A percentile compares a stretch with the other conserved stretches of the same genome.
Conservation (phyloP, 2,888 invertebrate species). For the Apamea sordens region DNA sequence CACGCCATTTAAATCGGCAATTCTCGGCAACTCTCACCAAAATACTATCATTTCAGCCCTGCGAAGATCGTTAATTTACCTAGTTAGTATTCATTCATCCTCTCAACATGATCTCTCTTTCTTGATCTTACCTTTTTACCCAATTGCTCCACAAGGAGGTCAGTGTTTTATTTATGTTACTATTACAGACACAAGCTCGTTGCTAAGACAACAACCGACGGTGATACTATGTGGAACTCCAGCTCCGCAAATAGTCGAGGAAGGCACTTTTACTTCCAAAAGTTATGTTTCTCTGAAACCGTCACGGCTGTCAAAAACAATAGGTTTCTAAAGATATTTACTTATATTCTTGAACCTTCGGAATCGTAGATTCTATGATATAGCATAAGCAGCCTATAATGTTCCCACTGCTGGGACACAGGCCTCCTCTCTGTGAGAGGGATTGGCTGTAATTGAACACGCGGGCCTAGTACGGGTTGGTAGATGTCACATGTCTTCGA, state of each 20-base stretch:
- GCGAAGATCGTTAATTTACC: not conserved
- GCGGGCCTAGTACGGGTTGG: no score
- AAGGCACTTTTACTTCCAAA: conserved; percentile 35
- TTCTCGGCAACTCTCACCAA: not conserved
- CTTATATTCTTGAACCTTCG: not conserved
- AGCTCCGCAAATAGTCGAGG: conserved; percentile 7
- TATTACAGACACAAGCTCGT: conserved; percentile 24
- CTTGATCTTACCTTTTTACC: not conserved
- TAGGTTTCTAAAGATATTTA: conserved; percentile 8
- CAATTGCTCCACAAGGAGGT: not conserved
- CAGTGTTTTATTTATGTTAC: not conserved
- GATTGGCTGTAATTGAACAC: no score
- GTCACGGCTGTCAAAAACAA: conserved; percentile 10
- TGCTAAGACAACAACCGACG: conserved; percentile 54
- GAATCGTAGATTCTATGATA: not conserved
- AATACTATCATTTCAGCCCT: not conserved
- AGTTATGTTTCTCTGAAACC: not conserved
- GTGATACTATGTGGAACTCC: conserved; percentile 45
- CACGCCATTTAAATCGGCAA: not conserved
- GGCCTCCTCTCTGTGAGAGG: no score
- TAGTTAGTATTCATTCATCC: not conserved
- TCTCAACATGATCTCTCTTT: not conserved
- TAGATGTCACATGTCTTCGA: no score
- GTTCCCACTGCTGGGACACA: not conserved
- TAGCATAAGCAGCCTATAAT: not conserved